Percentiles rank a stretch among this genome's conserved stretches.
These are phyloP conservation scores for Agapostemon virescens DNA, from an alignment of 2,888 invertebrate genomes.

Conservation along the genomic window DNA sequence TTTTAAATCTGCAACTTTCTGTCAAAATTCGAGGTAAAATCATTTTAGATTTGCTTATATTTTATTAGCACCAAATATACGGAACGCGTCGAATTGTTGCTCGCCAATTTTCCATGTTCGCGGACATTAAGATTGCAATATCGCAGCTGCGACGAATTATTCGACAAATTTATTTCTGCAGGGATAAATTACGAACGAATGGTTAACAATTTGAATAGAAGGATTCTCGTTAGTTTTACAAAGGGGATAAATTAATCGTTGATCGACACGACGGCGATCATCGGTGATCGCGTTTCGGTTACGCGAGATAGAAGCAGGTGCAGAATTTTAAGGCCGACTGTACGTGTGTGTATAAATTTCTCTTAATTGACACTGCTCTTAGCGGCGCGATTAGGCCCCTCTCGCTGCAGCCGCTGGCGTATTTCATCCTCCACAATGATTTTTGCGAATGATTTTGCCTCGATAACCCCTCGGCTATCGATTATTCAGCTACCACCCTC, in stretches of 20 bases:
- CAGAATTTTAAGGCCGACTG: background rate
- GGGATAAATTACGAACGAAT: too few relatives aligned
- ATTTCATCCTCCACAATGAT: background rate
- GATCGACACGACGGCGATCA: background rate
- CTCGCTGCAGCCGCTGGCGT: background rate
- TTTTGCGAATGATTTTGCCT: background rate
- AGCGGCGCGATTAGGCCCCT: background rate
- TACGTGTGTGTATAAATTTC: background rate
- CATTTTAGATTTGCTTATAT: background rate
- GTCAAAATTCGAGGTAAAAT: too few relatives aligned
- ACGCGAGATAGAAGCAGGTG: background rate
- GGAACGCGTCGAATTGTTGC: too few relatives aligned
- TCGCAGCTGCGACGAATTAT: too few relatives aligned
- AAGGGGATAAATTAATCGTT: background rate
- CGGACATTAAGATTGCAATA: too few relatives aligned
- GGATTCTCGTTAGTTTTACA: too few relatives aligned
- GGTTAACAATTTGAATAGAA: too few relatives aligned
- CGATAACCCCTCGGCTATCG: background rate
- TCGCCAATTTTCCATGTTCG: too few relatives aligned
- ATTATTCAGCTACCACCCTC: background rate
- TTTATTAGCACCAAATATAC: too few relatives aligned
- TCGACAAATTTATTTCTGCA: too few relatives aligned
- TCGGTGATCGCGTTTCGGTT: background rate
- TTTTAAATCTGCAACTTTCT: rapidly evolving
- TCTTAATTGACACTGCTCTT: constrained; percentile 1